Percentiles rank a stretch among this genome's conserved stretches.
phyloP scores from a whole-genome alignment of 2,113 vertebrate species.

The Bos indicus region DNA sequence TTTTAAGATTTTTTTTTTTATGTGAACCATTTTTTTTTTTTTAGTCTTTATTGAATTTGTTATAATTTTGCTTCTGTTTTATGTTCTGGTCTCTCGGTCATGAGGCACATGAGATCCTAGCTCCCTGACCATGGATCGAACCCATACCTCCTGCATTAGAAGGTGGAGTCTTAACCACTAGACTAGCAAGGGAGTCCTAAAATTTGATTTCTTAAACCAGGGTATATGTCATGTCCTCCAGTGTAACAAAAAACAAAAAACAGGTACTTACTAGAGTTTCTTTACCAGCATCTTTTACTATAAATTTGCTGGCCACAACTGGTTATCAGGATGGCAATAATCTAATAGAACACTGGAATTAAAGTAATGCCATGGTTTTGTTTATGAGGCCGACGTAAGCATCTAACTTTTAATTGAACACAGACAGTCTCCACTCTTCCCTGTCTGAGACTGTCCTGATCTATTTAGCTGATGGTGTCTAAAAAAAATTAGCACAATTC shows the following conservation, averaged over 20 bases:
- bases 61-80: background rate
- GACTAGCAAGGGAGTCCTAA: background rate
- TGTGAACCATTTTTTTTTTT: background rate
- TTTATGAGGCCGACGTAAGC: constrained; percentile 45
- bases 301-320: constrained; percentile 7
- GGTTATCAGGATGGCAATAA: constrained; percentile 40
- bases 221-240: background rate
- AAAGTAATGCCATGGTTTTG: constrained; percentile 43
- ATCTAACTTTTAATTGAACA: constrained; percentile 57
- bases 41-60: background rate
- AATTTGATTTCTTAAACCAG: background rate
- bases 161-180: background rate
- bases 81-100: background rate
- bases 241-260: background rate
- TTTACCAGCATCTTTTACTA: background rate
- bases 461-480: constrained; percentile 54
- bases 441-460: constrained; percentile 54
- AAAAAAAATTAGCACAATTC: constrained; percentile 52
- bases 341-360: constrained; percentile 36
- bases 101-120: background rate
- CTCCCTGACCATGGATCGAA: background rate
- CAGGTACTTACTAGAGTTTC: background rate
- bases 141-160: background rate
- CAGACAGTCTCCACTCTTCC: constrained; percentile 36
- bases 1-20: background rate